These are phyloP conservation scores for Sceloporus tristichus DNA, from an alignment of 2,113 vertebrate species.

Conservation along the genomic window DNA sequence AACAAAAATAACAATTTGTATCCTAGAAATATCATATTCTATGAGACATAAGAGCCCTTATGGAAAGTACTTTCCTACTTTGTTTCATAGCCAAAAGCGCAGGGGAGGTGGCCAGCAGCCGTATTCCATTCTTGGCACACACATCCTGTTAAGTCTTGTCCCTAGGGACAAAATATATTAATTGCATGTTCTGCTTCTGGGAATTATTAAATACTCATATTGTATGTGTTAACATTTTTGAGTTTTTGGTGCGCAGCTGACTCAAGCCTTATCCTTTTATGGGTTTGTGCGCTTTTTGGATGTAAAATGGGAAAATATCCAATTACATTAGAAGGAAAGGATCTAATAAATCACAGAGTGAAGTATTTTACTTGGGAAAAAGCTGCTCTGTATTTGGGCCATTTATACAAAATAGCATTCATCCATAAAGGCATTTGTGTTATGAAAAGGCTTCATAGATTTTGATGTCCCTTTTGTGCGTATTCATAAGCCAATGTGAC, in stretches of 20 bases:
- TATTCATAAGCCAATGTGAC: not conserved
- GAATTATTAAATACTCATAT: constrained; percentile 40
- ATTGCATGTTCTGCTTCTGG: constrained; percentile 38
- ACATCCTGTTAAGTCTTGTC: constrained; percentile 28
- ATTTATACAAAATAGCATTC: constrained; percentile 57
- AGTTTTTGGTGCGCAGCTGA: not conserved
- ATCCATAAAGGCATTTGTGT: constrained; percentile 37
- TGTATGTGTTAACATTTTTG: constrained; percentile 44
- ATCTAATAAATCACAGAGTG: constrained; percentile 58
- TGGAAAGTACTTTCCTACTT: constrained; percentile 26
- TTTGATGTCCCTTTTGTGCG: constrained; percentile 40
- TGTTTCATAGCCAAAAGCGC: not conserved
- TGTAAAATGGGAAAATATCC: constrained; percentile 49
- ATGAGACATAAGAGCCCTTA: not conserved
- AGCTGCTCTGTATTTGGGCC: constrained; percentile 29
- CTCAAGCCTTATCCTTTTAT: constrained; percentile 46
- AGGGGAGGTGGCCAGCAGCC: not conserved
- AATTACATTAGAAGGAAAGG: constrained; percentile 33
- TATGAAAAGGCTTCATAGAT: constrained; percentile 44
- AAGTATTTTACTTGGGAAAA: constrained; percentile 52
- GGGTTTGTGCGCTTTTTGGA: constrained; percentile 46
- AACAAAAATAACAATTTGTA: constrained; percentile 23
- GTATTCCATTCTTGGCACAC: not conserved
- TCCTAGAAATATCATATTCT: constrained; percentile 14
- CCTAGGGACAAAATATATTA: constrained; percentile 39